These are phyloP conservation scores for Nineta flava DNA, from an alignment of 2,888 invertebrate genomes.

Conservation along the genomic window DNA sequence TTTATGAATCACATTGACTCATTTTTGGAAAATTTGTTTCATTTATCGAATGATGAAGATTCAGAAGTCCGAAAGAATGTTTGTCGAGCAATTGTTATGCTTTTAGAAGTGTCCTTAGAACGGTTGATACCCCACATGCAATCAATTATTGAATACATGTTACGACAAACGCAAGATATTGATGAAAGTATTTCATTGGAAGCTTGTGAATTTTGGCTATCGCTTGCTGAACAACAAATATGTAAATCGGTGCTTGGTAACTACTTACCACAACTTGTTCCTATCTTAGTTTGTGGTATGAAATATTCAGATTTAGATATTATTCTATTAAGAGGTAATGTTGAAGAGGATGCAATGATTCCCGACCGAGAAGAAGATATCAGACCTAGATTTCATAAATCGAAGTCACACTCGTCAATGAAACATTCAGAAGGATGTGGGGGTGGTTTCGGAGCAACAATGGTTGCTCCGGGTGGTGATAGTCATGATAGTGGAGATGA, in stretches of 20 bases:
- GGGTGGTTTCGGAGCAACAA: too few relatives aligned
- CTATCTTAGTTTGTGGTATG: slow-evolving; percentile 91
- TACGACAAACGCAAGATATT: slow-evolving; percentile 78
- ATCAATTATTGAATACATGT: slow-evolving; percentile 94
- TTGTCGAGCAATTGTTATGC: slow-evolving; percentile 89
- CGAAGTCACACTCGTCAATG: slow-evolving; percentile 62
- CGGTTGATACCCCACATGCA: slow-evolving; percentile 89
- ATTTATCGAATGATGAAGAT: slow-evolving; percentile 85
- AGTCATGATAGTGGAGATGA: slow-evolving; percentile 35
- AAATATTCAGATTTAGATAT: slow-evolving; percentile 94
- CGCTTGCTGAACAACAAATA: slow-evolving; percentile 82
- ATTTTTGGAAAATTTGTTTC: slow-evolving; percentile 82
- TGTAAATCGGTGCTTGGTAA: slow-evolving; percentile 82
- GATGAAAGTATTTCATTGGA: slow-evolving; percentile 91
- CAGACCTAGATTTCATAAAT: slow-evolving; percentile 87
- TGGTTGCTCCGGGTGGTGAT: slow-evolving; percentile 16
- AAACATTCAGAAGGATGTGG: slow-evolving; percentile 31
- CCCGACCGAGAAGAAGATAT: slow-evolving; percentile 95
- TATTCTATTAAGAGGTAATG: slow-evolving; percentile 78
- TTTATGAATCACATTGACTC: slow-evolving; percentile 84
- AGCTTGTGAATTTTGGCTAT: slow-evolving; percentile 98
- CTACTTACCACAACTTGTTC: slow-evolving; percentile 72
- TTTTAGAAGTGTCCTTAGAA: slow-evolving; percentile 89
- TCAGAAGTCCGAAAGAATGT: slow-evolving; percentile 94
- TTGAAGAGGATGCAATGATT: slow-evolving; percentile 90